These are phyloP conservation scores for Saccostrea glomerata DNA, from an alignment of 1,140 invertebrate species.

Conservation along the genomic window DNA sequence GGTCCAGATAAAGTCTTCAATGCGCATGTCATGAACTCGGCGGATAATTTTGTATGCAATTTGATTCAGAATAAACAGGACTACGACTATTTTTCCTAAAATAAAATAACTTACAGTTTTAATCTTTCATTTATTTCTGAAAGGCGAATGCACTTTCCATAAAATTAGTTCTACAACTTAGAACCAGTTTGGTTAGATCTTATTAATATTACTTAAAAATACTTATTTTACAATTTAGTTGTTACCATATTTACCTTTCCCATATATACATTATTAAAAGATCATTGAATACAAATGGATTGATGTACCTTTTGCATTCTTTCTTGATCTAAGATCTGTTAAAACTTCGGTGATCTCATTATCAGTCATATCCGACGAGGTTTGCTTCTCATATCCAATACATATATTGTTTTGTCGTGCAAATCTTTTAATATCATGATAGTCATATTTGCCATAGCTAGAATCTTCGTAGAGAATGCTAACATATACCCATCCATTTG, in stretches of 20 bases:
- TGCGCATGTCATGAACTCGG: conserved; percentile 76
- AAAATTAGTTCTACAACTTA: too few relatives aligned
- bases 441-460: conserved; percentile 83
- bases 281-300: not conserved
- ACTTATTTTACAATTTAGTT: not conserved
- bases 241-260: too few relatives aligned
- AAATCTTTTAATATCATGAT: conserved; percentile 55
- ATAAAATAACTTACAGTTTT: not conserved
- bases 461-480: conserved; percentile 86
- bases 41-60: conserved; percentile 77
- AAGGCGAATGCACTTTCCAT: too few relatives aligned
- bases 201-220: not conserved
- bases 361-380: not conserved
- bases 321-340: not conserved
- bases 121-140: too few relatives aligned
- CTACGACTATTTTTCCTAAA: conserved; percentile 41
- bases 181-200: too few relatives aligned
- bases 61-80: conserved; percentile 32
- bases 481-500: conserved; percentile 85
- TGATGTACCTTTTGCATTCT: not conserved
- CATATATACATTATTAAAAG: too few relatives aligned
- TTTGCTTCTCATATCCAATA: conserved; percentile 40
- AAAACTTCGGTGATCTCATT: not conserved
- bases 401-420: conserved; percentile 49
- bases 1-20: conserved; percentile 84